Conservation (phyloP, 2,113 vertebrate genomes). For the Lichenostomus cassidix region DNA sequence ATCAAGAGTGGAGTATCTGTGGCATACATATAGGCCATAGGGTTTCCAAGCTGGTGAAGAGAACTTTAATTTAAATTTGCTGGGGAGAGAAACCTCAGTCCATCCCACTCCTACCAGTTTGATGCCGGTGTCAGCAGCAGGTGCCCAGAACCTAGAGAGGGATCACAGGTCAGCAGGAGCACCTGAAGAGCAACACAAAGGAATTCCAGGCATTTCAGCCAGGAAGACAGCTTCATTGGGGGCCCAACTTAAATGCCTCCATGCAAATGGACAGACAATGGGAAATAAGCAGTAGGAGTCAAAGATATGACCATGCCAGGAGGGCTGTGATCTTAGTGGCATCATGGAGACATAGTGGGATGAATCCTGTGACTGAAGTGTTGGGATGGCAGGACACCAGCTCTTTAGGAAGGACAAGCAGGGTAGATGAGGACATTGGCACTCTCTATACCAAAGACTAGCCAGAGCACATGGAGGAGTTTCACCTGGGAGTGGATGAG, state of each 20-base stretch:
- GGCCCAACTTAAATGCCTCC: not conserved
- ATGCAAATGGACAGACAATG: not conserved
- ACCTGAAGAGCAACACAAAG: not conserved
- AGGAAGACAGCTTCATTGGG: not conserved
- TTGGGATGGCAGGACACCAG: rapidly evolving
- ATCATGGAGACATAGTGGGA: not conserved
- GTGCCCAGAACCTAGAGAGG: not conserved
- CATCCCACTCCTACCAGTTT: not conserved
- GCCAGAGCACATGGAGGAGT: rapidly evolving
- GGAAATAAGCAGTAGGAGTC: not conserved
- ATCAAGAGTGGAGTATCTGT: not conserved
- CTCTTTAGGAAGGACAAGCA: not conserved
- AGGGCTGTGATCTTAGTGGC: not conserved
- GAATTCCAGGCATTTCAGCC: not conserved
- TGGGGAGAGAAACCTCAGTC: not conserved
- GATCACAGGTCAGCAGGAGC: not conserved
- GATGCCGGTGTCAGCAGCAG: not conserved
- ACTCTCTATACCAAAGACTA: not conserved
- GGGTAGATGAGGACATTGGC: rapidly evolving
- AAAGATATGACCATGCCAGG: not conserved
- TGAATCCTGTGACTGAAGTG: not conserved
- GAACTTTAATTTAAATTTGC: not conserved
- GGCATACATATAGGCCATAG: too few relatives aligned
- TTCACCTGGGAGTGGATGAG: not conserved
- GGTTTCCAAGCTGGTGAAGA: not conserved